phyloP scores from a whole-genome alignment of 2,113 vertebrate species.

The Pantherophis guttatus region DNA sequence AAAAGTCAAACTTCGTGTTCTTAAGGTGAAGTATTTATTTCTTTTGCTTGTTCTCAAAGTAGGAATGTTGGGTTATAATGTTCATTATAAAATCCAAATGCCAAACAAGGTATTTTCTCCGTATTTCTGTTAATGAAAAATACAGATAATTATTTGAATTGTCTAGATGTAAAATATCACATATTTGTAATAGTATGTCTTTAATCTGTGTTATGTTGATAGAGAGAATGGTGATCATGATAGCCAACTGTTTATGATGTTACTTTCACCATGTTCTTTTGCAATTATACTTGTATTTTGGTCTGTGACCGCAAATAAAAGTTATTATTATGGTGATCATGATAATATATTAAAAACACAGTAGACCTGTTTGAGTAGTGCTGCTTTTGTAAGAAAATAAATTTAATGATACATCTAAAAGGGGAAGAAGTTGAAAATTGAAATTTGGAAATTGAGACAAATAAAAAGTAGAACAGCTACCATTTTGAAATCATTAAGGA shows the following conservation, averaged over 20 bases:
- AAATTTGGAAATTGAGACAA: neutral
- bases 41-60: neutral
- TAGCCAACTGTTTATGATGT: neutral
- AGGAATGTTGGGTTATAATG: neutral
- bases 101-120: constrained; percentile 1
- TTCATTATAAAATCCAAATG: neutral
- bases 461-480: neutral
- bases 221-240: neutral
- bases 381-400: neutral
- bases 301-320: too few species aligned
- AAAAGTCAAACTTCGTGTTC: constrained; percentile 83
- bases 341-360: neutral
- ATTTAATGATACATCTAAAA: neutral
- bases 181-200: neutral
- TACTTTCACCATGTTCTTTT: too few species aligned
- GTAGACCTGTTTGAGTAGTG: neutral
- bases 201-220: neutral
- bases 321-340: neutral
- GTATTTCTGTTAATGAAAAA: neutral
- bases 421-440: neutral
- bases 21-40: constrained; percentile 77
- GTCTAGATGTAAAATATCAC: neutral
- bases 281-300: too few species aligned
- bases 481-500: neutral
- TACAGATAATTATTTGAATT: neutral